phyloP scores from a whole-genome alignment of 2,113 vertebrate genomes.

The Galemys pyrenaicus region DNA sequence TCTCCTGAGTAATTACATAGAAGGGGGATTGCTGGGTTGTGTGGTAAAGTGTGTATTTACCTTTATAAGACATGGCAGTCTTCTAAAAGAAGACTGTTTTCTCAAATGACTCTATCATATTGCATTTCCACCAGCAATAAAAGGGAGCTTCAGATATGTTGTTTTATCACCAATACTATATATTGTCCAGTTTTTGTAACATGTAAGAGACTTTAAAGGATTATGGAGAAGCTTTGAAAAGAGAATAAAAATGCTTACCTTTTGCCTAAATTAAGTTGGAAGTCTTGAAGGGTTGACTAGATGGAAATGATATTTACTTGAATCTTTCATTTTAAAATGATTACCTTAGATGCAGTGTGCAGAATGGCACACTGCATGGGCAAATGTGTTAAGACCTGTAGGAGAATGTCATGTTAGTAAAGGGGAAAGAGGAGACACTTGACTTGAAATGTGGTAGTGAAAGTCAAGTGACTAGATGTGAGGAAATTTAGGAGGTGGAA shows the following conservation, averaged over 20 bases:
- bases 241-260: background rate
- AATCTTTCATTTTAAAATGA: constrained; percentile 4
- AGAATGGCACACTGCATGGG: background rate
- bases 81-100: constrained; percentile 30
- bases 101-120: background rate
- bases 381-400: background rate
- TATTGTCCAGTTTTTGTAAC: background rate
- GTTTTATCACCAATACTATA: background rate
- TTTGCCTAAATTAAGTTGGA: background rate
- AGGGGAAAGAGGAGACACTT: background rate
- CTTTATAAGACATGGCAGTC: no score
- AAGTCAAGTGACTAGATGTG: background rate
- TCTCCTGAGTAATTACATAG: constrained; percentile 7
- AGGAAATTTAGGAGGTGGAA: background rate
- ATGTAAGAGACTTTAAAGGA: background rate
- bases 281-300: constrained; percentile 17
- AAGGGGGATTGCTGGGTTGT: background rate
- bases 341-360: background rate
- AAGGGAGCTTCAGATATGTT: background rate
- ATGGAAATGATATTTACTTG: background rate
- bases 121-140: background rate
- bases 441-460: background rate
- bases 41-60: background rate
- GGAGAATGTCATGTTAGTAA: background rate
- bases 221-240: background rate